Evolutionary conservation across 2,888 invertebrate species (phyloP), one percentile per base, ranked within the genome.

Genomic region (Dasysyrphus albostriatus): DNA sequence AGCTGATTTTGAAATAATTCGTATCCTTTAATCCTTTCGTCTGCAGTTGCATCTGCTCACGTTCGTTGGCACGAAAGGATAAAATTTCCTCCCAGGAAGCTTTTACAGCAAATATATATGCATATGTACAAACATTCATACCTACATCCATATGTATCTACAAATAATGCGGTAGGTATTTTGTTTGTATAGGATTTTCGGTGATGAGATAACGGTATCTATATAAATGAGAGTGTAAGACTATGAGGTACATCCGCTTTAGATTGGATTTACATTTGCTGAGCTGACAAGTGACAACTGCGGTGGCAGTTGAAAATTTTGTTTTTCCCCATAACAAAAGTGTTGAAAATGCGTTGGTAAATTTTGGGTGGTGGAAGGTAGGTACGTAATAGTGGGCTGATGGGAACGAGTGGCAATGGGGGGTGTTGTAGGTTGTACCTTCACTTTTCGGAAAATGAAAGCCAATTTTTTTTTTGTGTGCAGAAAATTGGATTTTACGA

Each of bases 211-310:
- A 54, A 44, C 24, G 54, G 42, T 12, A 47, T 16, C 14, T 63
- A 5, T 5, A 59, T 37, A 37, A 58, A 29, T 34, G 37, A 0
- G 63, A n/a, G 56, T 34, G 63, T 37, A 58, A 32, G 49, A 37
- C 19, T 37, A 19, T 32, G 56, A 69, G 59, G 49, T 72, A 61
- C 82, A 83, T 87, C 87, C 83, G 78, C 83, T 87, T 87, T 75
- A 87, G 75, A 87, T 87, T 87, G 87, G 87, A 87, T 87, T 87
- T 87, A 79, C 82, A 87, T 87, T 87, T 87, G 87, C 87, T 87
- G 87, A 87, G 87, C 87, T 87, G 87, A 87, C 87, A 87, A 87
- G 87, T 87, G 87, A 87, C 87, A 87, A 87, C 83, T 83, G 87
- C 79, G 82, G 82, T 79, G 83, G 87, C 87, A 87, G 83, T 83